These are phyloP conservation scores for Saccostrea cuccullata DNA, from an alignment of 1,140 invertebrate genomes.

Conservation along the genomic window DNA sequence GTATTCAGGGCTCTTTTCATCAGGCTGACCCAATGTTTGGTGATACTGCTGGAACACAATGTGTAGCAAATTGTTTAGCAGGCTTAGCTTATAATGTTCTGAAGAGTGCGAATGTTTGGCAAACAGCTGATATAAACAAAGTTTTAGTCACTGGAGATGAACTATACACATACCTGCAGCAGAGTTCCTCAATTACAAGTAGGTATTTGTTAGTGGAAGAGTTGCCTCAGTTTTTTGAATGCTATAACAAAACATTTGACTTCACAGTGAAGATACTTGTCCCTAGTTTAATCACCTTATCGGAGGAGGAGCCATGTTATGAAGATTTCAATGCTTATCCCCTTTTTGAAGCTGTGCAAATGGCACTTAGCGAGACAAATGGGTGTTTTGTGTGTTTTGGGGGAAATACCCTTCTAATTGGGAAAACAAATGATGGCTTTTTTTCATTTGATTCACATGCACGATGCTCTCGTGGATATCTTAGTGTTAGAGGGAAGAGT, in stretches of 20 bases:
- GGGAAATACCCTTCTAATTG: background rate
- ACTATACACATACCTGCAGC: too few relatives aligned
- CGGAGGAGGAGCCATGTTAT: slow-evolving; percentile 8
- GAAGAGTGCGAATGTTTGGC: slow-evolving; percentile 1
- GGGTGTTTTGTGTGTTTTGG: too few relatives aligned
- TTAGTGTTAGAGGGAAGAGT: background rate
- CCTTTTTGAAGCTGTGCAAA: background rate
- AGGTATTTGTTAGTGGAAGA: slow-evolving; percentile 1
- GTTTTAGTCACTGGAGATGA: too few relatives aligned
- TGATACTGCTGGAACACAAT: background rate
- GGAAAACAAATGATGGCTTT: background rate
- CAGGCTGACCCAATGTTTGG: background rate
- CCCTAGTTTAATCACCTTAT: slow-evolving; percentile 3
- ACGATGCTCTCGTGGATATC: background rate
- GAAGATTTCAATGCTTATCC: background rate
- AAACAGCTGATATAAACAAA: background rate
- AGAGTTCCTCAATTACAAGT: background rate
- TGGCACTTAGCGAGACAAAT: background rate
- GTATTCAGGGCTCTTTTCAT: background rate
- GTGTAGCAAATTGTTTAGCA: background rate
- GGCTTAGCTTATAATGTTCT: background rate
- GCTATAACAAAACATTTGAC: slow-evolving; percentile 3
- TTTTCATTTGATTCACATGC: slow-evolving; percentile 5
- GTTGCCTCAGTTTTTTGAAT: background rate
- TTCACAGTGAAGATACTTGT: background rate